Evolutionary conservation across 2,113 vertebrate genomes (phyloP), one percentile per base, ranked within the genome.

Genomic region (Centropus bengalensis): DNA sequence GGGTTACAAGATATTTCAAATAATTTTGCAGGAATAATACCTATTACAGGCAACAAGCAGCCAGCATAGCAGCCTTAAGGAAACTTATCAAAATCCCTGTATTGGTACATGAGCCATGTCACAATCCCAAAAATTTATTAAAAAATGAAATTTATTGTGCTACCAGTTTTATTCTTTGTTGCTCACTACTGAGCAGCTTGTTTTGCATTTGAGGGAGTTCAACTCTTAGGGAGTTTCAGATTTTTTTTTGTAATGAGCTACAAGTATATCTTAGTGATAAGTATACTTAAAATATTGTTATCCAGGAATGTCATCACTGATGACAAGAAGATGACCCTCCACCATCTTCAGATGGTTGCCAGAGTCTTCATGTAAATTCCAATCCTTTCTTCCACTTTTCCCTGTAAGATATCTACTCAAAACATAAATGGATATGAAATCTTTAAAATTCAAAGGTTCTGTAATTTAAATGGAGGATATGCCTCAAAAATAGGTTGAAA

Each of bases 1-100:
- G 5, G 26, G 64, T 94, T 94, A 91, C 42, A 38, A 33, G 63
- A 69, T 89, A 89, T 95, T 96, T 96, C 88, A 96, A 86, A 74
- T 81, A 20, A 83, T 84, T 95, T 96, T 93, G 73, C 80, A 94
- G 45, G 30, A 94, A 76, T 88, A 38, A 36, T 28, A 85, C 42
- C 52, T 91, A 54, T 38, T 82, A 73, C 54, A 90, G 60, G 92
- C 27, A 93, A 58, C 68, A 96, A 96, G 67, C 60, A 96, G 38
- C 49, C 63, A 62, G 42, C 52, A 62, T 82, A 82, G 32, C 42
- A 94, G 60, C 71, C 94, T 90, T 73, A 64, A 81, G 38, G 64
- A 91, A 87, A 73, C 12, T 36, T 51, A 27, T 1, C 8, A 73
- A 88, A 90, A 93, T 82, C 69, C 22, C 8, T 69, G 40, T 73